Conservation (phyloP, 2,797 vertebrate genomes). For the Thalassophryne amazonica region DNA sequence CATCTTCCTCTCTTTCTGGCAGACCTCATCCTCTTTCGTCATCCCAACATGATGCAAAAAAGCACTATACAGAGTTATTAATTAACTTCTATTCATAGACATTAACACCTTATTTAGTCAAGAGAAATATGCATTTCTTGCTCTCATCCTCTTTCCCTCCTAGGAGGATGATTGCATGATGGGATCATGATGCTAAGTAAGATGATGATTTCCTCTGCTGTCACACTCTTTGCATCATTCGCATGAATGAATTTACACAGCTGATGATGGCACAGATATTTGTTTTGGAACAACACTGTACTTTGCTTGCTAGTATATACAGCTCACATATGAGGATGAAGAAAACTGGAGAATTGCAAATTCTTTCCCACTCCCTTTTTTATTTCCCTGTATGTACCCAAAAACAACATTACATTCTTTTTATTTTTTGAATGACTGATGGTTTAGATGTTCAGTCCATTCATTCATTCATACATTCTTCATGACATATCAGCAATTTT, state of each 20-base stretch:
- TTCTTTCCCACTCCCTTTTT: too few relatives aligned
- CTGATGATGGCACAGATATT: slow-evolving; percentile 5
- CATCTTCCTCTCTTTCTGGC: too few relatives aligned
- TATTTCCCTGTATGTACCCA: too few relatives aligned
- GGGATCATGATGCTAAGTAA: slow-evolving; percentile 12
- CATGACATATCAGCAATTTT: too few relatives aligned
- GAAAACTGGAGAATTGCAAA: too few relatives aligned
- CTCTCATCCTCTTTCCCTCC: background rate
- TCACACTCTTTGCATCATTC: slow-evolving; percentile 40
- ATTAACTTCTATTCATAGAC: slow-evolving; percentile 3
- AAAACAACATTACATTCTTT: too few relatives aligned
- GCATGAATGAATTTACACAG: slow-evolving; percentile 19
- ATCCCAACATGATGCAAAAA: too few relatives aligned
- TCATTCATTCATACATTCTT: too few relatives aligned
- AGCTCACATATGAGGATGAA: background rate
- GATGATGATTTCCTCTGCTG: slow-evolving; percentile 27
- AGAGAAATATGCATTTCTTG: background rate
- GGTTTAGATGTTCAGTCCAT: too few relatives aligned
- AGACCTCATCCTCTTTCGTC: too few relatives aligned
- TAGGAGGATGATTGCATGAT: slow-evolving; percentile 6
- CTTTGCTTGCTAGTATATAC: slow-evolving; percentile 6
- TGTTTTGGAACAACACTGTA: background rate
- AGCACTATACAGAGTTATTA: too few relatives aligned
- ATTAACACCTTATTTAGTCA: slow-evolving; percentile 4
- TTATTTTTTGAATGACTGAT: too few relatives aligned